Conservation (phyloP, 2,888 invertebrate genomes). For the Cyclophora albipunctata region DNA sequence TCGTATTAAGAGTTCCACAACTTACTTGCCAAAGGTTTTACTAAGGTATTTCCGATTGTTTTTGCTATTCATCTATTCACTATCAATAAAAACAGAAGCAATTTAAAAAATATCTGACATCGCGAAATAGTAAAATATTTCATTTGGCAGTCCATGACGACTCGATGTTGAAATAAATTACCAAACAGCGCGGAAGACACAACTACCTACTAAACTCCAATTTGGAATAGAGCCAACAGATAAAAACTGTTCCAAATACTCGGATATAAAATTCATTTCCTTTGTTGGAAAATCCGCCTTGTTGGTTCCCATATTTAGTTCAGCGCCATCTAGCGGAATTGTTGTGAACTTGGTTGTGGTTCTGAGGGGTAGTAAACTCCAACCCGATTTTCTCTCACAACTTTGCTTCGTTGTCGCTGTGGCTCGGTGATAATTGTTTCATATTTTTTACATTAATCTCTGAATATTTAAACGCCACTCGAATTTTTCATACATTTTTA, state of each 20-base stretch:
- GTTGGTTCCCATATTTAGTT: not conserved
- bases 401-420: no score
- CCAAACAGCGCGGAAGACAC: not conserved
- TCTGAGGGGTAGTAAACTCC: not conserved
- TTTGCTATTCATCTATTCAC: no score
- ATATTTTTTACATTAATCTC: no score
- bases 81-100: no score
- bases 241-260: slow-evolving; percentile 2
- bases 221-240: slow-evolving; percentile 11
- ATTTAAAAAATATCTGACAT: no score
- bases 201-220: slow-evolving; percentile 3
- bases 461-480: no score
- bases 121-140: not conserved
- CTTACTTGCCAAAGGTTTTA: no score
- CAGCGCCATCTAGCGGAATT: slow-evolving; percentile 8
- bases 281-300: not conserved
- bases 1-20: no score
- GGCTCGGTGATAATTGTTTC: no score
- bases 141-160: slow-evolving; percentile 5
- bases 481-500: no score
- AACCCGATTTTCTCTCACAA: no score
- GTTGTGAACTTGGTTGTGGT: not conserved
- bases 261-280: not conserved
- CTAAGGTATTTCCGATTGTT: no score
- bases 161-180: slow-evolving; percentile 2